Evolutionary conservation across 2,888 invertebrate genomes (phyloP).

Genomic region (Cancer borealis): DNA sequence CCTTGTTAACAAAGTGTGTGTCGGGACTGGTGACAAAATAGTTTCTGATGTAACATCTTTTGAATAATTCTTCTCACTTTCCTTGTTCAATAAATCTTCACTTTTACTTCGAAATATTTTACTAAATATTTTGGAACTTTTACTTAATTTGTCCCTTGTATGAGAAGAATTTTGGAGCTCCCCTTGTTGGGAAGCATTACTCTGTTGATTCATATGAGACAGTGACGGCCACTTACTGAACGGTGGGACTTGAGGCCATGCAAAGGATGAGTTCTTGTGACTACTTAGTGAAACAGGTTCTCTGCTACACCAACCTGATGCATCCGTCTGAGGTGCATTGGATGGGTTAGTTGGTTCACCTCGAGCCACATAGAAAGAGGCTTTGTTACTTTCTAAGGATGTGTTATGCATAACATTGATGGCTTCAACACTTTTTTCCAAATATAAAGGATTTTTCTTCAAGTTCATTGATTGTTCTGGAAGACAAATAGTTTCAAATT

Average conservation of each 20-base stretch:
- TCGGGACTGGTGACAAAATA: conserved; percentile 37
- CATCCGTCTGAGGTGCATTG: not conserved
- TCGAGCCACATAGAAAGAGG: not conserved
- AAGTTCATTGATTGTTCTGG: not conserved
- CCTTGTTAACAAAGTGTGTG: conserved; percentile 49
- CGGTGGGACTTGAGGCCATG: not conserved
- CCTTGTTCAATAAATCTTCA: conserved; percentile 56
- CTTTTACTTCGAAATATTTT: conserved; percentile 70
- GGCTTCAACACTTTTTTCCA: not conserved
- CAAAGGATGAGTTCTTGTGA: not conserved
- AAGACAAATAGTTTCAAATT: not conserved
- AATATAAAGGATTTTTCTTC: conserved; percentile 30
- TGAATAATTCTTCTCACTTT: not conserved
- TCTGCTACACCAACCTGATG: not conserved
- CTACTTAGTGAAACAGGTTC: not conserved
- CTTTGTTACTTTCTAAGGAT: not conserved
- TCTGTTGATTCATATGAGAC: not conserved
- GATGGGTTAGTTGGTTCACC: not conserved
- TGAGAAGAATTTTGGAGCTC: not conserved
- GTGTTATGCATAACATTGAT: not conserved
- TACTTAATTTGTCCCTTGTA: not conserved
- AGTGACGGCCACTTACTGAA: conserved; percentile 29
- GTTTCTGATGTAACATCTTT: conserved; percentile 36
- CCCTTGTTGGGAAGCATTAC: not conserved
- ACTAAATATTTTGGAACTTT: conserved; percentile 42